Conservation (phyloP, 2,888 invertebrate genomes). For the Dicyrtoma fusca region DNA sequence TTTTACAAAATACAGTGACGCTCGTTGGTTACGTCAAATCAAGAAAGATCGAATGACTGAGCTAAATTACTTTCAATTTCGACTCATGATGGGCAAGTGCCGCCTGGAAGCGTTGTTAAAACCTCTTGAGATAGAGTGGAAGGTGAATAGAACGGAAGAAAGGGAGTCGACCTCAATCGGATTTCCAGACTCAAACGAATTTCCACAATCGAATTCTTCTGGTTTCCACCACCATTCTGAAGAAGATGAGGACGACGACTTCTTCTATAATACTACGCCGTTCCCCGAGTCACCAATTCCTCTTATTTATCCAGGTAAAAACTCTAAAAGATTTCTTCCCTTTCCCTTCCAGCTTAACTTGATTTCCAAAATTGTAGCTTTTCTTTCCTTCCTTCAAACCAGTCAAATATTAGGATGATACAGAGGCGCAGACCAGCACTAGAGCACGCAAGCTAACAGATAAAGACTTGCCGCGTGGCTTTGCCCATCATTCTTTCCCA, state of each 20-base stretch:
- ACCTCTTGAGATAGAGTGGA: constrained; percentile 34
- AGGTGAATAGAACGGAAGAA: constrained; percentile 10
- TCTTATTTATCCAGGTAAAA: constrained; percentile 47
- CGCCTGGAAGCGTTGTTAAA: constrained; percentile 37
- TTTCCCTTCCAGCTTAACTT: no score
- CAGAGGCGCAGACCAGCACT: no score
- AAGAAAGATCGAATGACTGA: constrained; percentile 39
- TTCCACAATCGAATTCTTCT: constrained; percentile 16
- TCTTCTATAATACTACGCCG: constrained; percentile 26
- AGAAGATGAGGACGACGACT: constrained; percentile 28
- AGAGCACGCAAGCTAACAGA: no score
- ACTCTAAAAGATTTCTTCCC: no score
- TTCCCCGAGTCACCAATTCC: constrained; percentile 32
- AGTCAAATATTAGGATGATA: no score
- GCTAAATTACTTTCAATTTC: constrained; percentile 52
- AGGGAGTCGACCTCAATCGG: neutral
- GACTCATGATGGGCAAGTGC: constrained; percentile 50
- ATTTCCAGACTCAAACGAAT: constrained; percentile 17
- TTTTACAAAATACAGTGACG: constrained; percentile 40
- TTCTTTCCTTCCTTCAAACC: no score
- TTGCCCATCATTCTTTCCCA: no score
- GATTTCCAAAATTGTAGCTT: no score
- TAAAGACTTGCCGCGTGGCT: no score
- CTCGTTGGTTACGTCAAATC: constrained; percentile 46
- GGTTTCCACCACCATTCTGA: constrained; percentile 4